Evolutionary conservation across 1,140 invertebrate genomes (phyloP).

Genomic region (Ridgeia piscesae): DNA sequence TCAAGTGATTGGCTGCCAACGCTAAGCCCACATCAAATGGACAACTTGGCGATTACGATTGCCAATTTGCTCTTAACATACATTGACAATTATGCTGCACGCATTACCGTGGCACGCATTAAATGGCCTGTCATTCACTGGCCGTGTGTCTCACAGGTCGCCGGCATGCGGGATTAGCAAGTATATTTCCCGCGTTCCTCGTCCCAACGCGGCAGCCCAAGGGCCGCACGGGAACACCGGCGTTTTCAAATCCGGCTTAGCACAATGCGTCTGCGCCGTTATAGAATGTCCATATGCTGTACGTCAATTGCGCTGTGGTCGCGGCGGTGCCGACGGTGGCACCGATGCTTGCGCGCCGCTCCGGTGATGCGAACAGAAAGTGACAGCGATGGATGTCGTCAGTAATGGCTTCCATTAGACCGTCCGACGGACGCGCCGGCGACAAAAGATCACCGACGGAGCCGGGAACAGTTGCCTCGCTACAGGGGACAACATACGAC

Average conservation of each 20-base stretch:
- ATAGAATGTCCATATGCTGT: not conserved
- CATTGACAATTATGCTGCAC: conserved; percentile 5
- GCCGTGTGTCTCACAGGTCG: not conserved
- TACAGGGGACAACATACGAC: not conserved
- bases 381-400: not conserved
- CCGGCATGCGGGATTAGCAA: not conserved
- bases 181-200: not conserved
- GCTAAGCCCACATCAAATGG: not conserved
- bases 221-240: not conserved
- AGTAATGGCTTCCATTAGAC: not conserved
- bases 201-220: not conserved
- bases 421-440: not conserved
- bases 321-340: not conserved
- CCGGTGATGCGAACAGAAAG: not conserved
- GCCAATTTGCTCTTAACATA: not conserved
- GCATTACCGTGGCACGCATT: not conserved
- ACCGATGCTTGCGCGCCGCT: not conserved
- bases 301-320: not conserved
- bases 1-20: not conserved
- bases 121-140: not conserved
- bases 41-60: not conserved
- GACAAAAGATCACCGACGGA: not conserved
- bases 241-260: not conserved
- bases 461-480: not conserved
- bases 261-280: not conserved